Evolutionary conservation across 2,797 vertebrate genomes (phyloP), one percentile per base, ranked within the genome.

Genomic region (Argyrosomus regius): DNA sequence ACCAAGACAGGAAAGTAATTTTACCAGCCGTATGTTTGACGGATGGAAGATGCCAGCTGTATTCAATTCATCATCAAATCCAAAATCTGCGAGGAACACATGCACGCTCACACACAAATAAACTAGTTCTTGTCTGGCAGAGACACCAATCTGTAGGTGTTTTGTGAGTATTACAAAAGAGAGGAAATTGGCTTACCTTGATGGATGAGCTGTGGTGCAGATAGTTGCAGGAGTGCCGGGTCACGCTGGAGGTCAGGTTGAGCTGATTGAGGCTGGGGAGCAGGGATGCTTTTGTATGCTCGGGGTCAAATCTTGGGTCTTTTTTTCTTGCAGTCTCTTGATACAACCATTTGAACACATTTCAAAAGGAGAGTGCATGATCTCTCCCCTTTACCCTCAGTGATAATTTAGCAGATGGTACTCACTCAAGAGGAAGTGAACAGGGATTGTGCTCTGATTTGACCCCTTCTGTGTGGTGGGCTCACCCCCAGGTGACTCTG

Each of bases 171-270:
- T 57, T 48, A 1, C 16, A 50, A 39, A 57, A 50, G 8, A 28
- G 13, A 43, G 41, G 4, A 6, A 64, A 63, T 26, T 6, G 3
- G 13, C 41, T 52, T 45, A 28, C 3, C 0, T 31, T 64, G 26
- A 24, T 48, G 13, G 9, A 64, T 77, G 45, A 18, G 43, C 24
- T 54, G 49, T 57, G 26, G 28, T 81, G 35, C 18, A 72, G 53
- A 69, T 18, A 62, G 43, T 48, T 70, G 48, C 41, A 50, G 80
- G 78, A 50, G 67, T 75, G 46, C 69, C 20, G 9, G 64, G 72
- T 53, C 43, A n/a, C 49, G 56, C 69, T 69, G 82, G 74, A 82
- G 72, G 22, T 70, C 5, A 2, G 71, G 73, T 53, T 67, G 22
- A 50, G 39, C 50, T 53, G 50, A 35, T 50, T n/a, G 31, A 62